A percentile compares a stretch with the other conserved stretches of the same genome.
Conservation (phyloP, 2,888 invertebrate genomes). For the Neria commutata region DNA sequence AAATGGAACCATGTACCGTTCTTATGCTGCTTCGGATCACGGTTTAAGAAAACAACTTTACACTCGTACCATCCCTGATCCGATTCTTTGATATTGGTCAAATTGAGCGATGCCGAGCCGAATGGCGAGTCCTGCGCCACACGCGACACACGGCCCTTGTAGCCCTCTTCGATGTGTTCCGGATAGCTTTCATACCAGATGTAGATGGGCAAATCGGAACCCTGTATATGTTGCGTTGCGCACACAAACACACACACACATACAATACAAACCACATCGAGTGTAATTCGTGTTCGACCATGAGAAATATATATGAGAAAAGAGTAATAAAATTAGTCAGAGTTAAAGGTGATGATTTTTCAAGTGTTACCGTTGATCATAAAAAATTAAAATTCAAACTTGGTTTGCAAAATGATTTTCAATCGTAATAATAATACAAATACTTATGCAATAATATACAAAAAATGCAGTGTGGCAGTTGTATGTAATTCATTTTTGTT, state of each 20-base stretch:
- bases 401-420: too few relatives aligned
- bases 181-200: conserved; percentile 98
- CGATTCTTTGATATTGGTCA: conserved; percentile 90
- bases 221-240: conserved; percentile 65
- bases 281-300: background rate
- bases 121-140: conserved; percentile 87
- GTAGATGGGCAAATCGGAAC: conserved; percentile 95
- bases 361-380: background rate
- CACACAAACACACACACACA: conserved; percentile 3
- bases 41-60: conserved; percentile 93
- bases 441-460: background rate
- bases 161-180: conserved; percentile 93
- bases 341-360: background rate
- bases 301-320: background rate
- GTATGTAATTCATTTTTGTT: background rate
- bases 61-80: conserved; percentile 98
- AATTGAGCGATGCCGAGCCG: conserved; percentile 92
- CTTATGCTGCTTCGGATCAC: conserved; percentile 88
- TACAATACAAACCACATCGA: background rate
- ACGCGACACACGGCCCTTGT: conserved; percentile 89
- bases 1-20: conserved; percentile 98
- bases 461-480: background rate
- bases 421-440: too few relatives aligned
- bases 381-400: too few relatives aligned
- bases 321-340: background rate